Conservation (phyloP, 2,888 invertebrate genomes). For the Andrena fulva region DNA sequence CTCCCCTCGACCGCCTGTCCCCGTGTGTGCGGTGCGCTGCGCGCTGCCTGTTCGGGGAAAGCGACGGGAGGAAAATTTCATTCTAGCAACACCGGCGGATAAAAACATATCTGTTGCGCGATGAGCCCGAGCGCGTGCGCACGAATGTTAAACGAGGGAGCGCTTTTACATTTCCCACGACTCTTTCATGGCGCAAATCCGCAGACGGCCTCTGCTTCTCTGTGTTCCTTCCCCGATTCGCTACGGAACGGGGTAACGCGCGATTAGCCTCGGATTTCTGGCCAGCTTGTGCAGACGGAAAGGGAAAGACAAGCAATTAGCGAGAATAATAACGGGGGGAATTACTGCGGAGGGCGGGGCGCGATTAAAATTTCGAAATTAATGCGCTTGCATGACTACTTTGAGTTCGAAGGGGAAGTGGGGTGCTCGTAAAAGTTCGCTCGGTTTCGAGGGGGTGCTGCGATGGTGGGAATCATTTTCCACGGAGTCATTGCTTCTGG, state of each 20-base stretch:
- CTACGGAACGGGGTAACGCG: neutral
- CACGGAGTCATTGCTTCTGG: no score
- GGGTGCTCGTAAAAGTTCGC: no score
- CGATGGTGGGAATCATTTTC: no score
- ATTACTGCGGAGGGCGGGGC: neutral
- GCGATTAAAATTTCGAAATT: neutral
- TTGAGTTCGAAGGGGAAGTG: no score
- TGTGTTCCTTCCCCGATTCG: neutral
- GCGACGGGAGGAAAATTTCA: constrained; percentile 57
- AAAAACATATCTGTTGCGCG: constrained; percentile 62
- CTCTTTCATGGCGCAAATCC: constrained; percentile 47
- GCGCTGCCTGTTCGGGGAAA: constrained; percentile 12
- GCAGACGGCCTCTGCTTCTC: constrained; percentile 36
- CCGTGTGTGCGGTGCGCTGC: neutral
- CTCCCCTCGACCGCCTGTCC: neutral
- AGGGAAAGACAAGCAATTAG: constrained; percentile 1
- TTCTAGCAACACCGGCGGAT: constrained; percentile 55
- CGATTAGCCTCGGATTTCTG: constrained; percentile 8
- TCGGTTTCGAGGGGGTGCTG: no score
- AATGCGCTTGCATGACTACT: no score
- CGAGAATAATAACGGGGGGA: neutral
- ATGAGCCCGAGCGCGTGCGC: constrained; percentile 35
- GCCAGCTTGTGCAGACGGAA: neutral
- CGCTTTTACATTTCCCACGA: constrained; percentile 69
- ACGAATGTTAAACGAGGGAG: constrained; percentile 64